These are phyloP conservation scores for Synanthedon vespiformis DNA, from an alignment of 2,888 invertebrate genomes.

Conservation along the genomic window DNA sequence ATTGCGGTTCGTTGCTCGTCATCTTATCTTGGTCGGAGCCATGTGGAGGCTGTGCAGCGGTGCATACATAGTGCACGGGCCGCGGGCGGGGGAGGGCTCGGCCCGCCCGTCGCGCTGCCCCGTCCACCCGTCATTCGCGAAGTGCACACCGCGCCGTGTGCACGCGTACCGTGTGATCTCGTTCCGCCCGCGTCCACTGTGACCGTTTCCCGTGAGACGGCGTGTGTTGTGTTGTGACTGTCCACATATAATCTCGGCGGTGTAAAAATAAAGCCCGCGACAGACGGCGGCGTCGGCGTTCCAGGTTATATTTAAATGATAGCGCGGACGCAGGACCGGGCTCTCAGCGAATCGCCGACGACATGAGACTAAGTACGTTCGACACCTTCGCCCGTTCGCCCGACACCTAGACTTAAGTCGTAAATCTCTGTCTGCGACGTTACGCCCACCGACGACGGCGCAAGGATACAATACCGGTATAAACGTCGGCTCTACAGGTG, in stretches of 20 bases:
- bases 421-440: constrained; percentile 24
- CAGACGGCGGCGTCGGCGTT: constrained; percentile 44
- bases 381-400: constrained; percentile 16
- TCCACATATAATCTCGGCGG: constrained; percentile 40
- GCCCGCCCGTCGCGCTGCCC: constrained; percentile 25
- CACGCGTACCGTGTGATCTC: constrained; percentile 17
- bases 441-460: constrained; percentile 14
- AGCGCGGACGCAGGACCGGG: constrained; percentile 51
- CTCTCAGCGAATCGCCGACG: constrained; percentile 47
- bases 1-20: constrained; percentile 18
- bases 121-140: constrained; percentile 21
- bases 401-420: constrained; percentile 31
- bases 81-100: constrained; percentile 10
- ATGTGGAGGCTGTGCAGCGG: constrained; percentile 28
- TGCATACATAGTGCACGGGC: constrained; percentile 45
- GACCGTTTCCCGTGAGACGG: constrained; percentile 31
- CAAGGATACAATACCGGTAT: constrained; percentile 4
- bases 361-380: constrained; percentile 66
- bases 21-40: constrained; percentile 42
- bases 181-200: constrained; percentile 20
- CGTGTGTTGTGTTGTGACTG: constrained; percentile 50
- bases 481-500: background rate
- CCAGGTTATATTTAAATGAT: constrained; percentile 69
- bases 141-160: constrained; percentile 31
- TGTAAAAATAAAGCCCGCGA: constrained; percentile 68